Base-by-base conservation (phyloP, 2,888 invertebrate species). In the Laspeyria flexula region DNA sequence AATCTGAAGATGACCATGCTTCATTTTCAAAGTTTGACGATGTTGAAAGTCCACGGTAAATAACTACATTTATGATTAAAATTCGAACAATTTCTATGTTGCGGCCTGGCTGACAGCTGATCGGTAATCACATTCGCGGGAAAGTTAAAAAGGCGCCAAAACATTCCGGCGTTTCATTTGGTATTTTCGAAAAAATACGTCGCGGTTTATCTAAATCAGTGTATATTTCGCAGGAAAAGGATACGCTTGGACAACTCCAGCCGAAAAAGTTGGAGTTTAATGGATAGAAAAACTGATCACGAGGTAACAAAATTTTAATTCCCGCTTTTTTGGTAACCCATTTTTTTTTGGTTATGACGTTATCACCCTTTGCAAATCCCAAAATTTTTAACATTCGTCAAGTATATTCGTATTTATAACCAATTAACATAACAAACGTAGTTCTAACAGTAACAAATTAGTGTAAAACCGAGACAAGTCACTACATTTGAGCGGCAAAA, bases 61-160 rank as follows among this genome's bases (percentile, higher is more conserved):
- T 70, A 16, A 10, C 37, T 51, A 60, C 65, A 16, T 56, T 49
- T 53, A 37, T 46, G 61, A n/a, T n/a, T n/a, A n/a, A 73, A 75
- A 60, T 60, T 37, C 34, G 40, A 29, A 49, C 18, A 51, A 55
- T 61, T 60, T 55, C 55, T 58, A 55, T 70, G 67, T 75, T 71
- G 60, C 61, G 74, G 54, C 41, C 44, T 86, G 91, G 90, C 44
- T 86, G 91, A 90, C 91, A 92, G 91, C 90, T 91, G 90, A 90
- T 91, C 33, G 83, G 73, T 66, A 57, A n/a, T n/a, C n/a, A n/a
- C n/a, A n/a, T n/a, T 39, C 75, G 90, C 91, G 90, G 83, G 81
- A 91, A 90, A 90, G 85, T 88, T 70, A 78, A 90, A n/a, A 90
- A 77, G 87, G 88, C 88, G 88, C 81, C 76, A 90, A 88, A 81